These are phyloP conservation scores for Mylabris phalerata DNA, from an alignment of 1,140 invertebrate species.

Conservation along the genomic window DNA sequence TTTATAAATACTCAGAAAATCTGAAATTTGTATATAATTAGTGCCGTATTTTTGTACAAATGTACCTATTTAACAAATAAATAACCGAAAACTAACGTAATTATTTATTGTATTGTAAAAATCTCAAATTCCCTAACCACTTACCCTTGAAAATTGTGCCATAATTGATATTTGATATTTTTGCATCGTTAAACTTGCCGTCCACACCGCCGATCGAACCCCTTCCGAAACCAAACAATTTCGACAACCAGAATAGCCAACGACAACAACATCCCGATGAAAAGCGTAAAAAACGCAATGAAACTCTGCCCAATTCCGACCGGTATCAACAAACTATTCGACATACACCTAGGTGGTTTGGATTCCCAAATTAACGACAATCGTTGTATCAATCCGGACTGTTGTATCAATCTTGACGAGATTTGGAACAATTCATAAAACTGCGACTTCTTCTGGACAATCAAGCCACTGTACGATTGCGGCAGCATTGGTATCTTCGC, in stretches of 20 bases:
- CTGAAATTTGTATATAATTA: no score
- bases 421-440: slow-evolving; percentile 45
- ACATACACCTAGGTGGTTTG: slow-evolving; percentile 26
- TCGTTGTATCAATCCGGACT: slow-evolving; percentile 23
- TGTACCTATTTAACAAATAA: no score
- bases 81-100: no score
- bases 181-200: no score
- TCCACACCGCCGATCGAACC: neutral
- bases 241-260: slow-evolving; percentile 20
- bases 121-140: no score
- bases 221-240: slow-evolving; percentile 10
- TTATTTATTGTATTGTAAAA: no score
- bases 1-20: no score
- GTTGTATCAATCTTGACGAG: slow-evolving; percentile 22
- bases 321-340: slow-evolving; percentile 20
- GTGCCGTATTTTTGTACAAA: no score
- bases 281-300: slow-evolving; percentile 26
- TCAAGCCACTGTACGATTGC: slow-evolving; percentile 41
- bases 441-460: slow-evolving; percentile 44
- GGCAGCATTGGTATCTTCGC: slow-evolving; percentile 41
- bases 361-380: slow-evolving; percentile 23
- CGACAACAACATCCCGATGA: slow-evolving; percentile 17
- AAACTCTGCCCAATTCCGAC: slow-evolving; percentile 26
- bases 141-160: no score
- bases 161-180: no score